These are phyloP conservation scores for Spodoptera frugiperda DNA, from an alignment of 1,140 invertebrate genomes.

Conservation along the genomic window DNA sequence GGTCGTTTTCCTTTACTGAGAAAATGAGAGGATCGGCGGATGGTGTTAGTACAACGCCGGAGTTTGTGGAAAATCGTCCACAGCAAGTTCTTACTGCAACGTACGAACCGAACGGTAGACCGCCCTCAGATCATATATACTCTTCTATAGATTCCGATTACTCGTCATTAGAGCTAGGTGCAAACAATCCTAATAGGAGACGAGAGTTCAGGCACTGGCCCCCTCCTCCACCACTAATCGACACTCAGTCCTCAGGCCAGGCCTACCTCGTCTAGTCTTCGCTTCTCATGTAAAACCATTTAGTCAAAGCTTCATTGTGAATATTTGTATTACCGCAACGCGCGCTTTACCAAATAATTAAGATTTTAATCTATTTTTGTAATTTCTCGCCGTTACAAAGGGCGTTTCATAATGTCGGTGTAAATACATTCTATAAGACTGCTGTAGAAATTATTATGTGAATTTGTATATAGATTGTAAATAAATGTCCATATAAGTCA, in stretches of 20 bases:
- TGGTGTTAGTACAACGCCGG: conserved; percentile 66
- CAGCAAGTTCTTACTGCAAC: conserved; percentile 74
- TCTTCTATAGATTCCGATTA: conserved; percentile 95
- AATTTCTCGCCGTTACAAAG: conserved; percentile 80
- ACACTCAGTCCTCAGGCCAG: conserved; percentile 80
- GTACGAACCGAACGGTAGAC: conserved; percentile 86
- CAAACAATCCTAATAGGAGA: conserved; percentile 75
- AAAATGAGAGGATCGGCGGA: conserved; percentile 77
- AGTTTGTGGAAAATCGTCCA: conserved; percentile 73
- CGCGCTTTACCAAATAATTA: conserved; percentile 85
- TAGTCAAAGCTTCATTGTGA: conserved; percentile 82
- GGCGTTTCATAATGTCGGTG: conserved; percentile 80
- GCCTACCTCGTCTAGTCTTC: conserved; percentile 83
- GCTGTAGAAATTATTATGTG: conserved; percentile 83
- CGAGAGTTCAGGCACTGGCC: conserved; percentile 81
- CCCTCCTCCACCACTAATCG: conserved; percentile 78
- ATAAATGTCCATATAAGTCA: conserved; percentile 85
- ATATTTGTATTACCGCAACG: conserved; percentile 77
- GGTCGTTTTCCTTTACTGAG: conserved; percentile 82
- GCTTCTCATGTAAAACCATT: conserved; percentile 73
- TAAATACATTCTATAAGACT: conserved; percentile 86
- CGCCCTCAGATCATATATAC: conserved; percentile 94
- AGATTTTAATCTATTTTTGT: conserved; percentile 84
- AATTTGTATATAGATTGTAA: conserved; percentile 84
- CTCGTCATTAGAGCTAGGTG: conserved; percentile 83